Evolutionary conservation across 2,113 vertebrate species (phyloP).

Genomic region (Casuarius casuarius): DNA sequence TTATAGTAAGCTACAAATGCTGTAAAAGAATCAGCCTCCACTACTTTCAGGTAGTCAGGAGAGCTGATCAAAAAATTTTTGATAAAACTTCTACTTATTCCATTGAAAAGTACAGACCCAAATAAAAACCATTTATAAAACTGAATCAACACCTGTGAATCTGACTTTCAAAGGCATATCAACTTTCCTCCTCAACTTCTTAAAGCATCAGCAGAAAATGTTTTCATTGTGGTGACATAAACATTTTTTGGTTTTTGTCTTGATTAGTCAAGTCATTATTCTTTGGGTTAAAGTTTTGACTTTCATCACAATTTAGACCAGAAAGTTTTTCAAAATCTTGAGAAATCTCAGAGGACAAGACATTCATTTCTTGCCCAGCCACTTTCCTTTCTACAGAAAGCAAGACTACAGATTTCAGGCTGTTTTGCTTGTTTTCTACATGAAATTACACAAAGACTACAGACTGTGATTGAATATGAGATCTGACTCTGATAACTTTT

Average conservation of each 20-base stretch:
- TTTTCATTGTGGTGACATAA: neutral
- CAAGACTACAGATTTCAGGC: neutral
- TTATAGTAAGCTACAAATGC: neutral
- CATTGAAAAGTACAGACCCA: neutral
- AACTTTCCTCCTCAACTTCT: neutral
- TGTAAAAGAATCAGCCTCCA: neutral
- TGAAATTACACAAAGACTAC: neutral
- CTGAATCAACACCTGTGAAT: neutral
- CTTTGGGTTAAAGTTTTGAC: neutral
- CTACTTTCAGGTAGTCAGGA: neutral
- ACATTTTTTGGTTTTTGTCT: neutral
- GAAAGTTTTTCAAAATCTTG: neutral
- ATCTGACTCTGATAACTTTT: neutral
- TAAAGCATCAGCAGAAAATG: neutral
- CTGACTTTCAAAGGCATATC: neutral
- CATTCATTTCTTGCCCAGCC: neutral
- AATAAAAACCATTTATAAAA: neutral
- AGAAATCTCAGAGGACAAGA: neutral
- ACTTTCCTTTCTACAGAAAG: neutral
- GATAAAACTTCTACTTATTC: neutral
- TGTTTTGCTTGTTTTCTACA: neutral
- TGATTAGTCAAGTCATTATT: neutral
- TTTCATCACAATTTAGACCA: neutral
- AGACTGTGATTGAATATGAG: neutral
- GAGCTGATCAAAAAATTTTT: neutral